A percentile compares a stretch with the other conserved stretches of the same genome.
Conservation (phyloP, 30 jellyfish, hydroid and myxozoan species). For the Cassiopea xamachana region DNA sequence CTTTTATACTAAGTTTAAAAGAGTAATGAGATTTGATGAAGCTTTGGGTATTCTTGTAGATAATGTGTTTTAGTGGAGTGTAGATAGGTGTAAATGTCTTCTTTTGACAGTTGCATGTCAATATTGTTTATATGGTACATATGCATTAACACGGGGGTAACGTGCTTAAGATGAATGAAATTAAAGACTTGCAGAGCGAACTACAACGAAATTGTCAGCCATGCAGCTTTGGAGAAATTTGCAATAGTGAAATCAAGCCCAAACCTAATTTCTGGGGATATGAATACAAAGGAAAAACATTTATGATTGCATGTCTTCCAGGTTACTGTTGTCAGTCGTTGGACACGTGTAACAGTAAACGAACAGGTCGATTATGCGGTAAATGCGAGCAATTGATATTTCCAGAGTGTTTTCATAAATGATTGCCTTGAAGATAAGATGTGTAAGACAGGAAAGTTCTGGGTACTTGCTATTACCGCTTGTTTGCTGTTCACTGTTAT, state of each 20-base stretch:
- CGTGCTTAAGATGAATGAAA: not conserved
- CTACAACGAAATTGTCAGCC: not conserved
- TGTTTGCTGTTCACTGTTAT: not conserved
- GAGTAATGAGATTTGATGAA: too few relatives aligned
- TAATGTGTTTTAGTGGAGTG: too few relatives aligned
- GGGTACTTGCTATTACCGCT: not conserved
- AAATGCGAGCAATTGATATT: not conserved
- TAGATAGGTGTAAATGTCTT: too few relatives aligned
- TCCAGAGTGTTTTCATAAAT: slow-evolving; percentile 9
- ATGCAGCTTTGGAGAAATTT: slow-evolving; percentile 41
- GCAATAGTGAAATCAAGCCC: not conserved
- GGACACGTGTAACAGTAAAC: not conserved
- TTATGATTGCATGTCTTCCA: slow-evolving; percentile 32
- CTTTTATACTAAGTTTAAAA: too few relatives aligned
- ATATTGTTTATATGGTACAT: too few relatives aligned
- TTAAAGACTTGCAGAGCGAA: not conserved
- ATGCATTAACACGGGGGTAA: too few relatives aligned
- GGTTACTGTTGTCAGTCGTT: slow-evolving; percentile 24
- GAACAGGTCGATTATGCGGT: not conserved
- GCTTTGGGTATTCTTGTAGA: too few relatives aligned
- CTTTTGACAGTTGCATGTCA: too few relatives aligned
- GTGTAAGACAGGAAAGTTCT: slow-evolving; percentile 7
- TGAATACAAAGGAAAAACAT: not conserved
- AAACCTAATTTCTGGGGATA: slow-evolving; percentile 47
- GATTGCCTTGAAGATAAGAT: not conserved